A percentile compares a stretch with the other conserved stretches of the same genome.
Evolutionary conservation across 1,140 invertebrate species (phyloP).

Genomic region (Drosophila auraria): DNA sequence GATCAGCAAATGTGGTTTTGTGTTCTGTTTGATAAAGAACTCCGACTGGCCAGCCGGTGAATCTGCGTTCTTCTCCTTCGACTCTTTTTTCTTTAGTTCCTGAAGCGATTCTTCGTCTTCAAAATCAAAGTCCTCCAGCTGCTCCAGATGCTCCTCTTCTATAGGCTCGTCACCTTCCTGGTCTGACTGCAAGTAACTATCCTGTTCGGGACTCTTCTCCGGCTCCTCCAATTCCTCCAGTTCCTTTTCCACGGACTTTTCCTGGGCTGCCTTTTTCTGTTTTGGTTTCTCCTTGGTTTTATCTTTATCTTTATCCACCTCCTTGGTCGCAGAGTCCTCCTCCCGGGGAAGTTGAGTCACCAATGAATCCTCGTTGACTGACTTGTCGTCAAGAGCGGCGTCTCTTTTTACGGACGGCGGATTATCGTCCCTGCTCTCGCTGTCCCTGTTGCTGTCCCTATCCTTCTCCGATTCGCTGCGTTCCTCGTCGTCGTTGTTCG

Average conservation of each 20-base stretch:
- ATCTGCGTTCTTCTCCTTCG: not conserved
- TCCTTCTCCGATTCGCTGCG: conserved; percentile 24
- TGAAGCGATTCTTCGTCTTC: not conserved
- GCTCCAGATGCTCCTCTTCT: conserved; percentile 22
- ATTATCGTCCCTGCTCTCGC: conserved; percentile 38
- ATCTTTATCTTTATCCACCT: not conserved
- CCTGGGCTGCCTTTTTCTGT: not conserved
- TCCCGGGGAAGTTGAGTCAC: not conserved
- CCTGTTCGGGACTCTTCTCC: not conserved
- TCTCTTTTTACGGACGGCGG: conserved; percentile 25
- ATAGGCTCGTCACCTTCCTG: conserved; percentile 19
- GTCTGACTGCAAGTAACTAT: conserved; percentile 14
- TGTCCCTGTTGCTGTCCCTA: conserved; percentile 32
- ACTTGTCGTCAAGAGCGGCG: not conserved
- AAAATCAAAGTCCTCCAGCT: conserved; percentile 8
- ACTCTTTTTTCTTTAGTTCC: not conserved
- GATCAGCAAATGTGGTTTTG: conserved; percentile 38
- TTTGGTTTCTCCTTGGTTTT: not conserved
- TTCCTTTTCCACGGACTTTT: not conserved
- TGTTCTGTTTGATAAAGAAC: conserved; percentile 62
- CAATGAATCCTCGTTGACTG: conserved; percentile 31
- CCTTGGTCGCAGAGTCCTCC: not conserved
- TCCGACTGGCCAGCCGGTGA: conserved; percentile 26
- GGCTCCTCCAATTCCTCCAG: not conserved
- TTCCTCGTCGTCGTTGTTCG: not conserved